Evolutionary conservation across 2,113 vertebrate species (phyloP).

Genomic region (Periophthalmodon schlosseri): DNA sequence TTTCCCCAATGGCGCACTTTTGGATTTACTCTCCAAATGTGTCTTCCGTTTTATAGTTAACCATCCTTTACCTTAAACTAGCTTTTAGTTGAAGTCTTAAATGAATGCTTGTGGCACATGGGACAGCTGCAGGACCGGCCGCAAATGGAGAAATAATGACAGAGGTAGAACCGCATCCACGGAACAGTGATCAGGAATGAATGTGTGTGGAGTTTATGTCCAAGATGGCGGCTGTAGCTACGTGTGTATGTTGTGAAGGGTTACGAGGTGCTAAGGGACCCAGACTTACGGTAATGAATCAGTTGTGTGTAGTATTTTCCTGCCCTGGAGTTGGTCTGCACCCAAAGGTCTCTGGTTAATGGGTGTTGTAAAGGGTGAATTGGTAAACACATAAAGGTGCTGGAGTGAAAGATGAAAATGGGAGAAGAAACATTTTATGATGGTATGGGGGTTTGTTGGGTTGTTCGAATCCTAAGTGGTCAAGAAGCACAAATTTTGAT

Average conservation of each 20-base stretch:
- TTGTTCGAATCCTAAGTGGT: neutral
- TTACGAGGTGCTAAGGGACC: conserved; percentile 27
- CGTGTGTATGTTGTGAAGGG: conserved; percentile 17
- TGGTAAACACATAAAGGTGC: conserved; percentile 41
- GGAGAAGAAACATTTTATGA: neutral
- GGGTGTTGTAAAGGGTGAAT: conserved; percentile 40
- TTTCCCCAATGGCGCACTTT: neutral
- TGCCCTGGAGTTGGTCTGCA: neutral
- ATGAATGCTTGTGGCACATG: conserved; percentile 53
- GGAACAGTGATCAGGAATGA: conserved; percentile 31
- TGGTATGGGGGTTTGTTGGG: neutral
- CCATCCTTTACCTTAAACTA: conserved; percentile 30
- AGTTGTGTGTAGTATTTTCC: conserved; percentile 23
- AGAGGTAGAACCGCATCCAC: conserved; percentile 39
- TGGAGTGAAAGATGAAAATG: conserved; percentile 20
- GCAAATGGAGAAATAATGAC: conserved; percentile 51
- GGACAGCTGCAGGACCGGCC: conserved; percentile 52
- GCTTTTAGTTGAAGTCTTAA: conserved; percentile 46
- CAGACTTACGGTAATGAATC: conserved; percentile 38
- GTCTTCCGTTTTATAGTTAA: conserved; percentile 36
- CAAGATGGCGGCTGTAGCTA: neutral
- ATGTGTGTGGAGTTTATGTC: neutral
- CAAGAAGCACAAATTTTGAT: neutral
- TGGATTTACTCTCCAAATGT: neutral
- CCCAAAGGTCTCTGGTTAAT: conserved; percentile 41